Percentiles rank a stretch among this genome's conserved stretches.
These are phyloP conservation scores for Leptobrachium leishanense DNA, from an alignment of 2,113 vertebrate genomes.

Conservation along the genomic window DNA sequence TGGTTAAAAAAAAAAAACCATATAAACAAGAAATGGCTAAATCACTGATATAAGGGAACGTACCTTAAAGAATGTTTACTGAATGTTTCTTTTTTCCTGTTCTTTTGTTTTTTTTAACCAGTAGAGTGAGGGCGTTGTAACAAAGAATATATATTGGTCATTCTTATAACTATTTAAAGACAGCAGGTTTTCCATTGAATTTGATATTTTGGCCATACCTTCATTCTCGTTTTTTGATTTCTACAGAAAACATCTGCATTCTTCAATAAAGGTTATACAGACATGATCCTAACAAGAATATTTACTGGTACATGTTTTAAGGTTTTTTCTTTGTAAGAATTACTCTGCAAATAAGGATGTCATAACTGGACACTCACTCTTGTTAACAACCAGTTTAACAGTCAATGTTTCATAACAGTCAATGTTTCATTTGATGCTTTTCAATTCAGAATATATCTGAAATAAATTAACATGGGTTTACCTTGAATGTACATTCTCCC, in stretches of 20 bases:
- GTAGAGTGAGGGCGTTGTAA: conserved; percentile 85
- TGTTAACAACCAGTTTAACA: conserved; percentile 80
- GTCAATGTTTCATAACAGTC: conserved; percentile 79
- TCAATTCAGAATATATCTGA: conserved; percentile 77
- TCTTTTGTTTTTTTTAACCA: conserved; percentile 80
- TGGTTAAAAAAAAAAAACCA: conserved; percentile 88
- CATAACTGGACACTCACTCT: conserved; percentile 78
- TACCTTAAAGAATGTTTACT: conserved; percentile 98
- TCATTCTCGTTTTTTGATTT: conserved; percentile 85
- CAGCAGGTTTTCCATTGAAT: conserved; percentile 76
- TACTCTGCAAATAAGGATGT: conserved; percentile 73
- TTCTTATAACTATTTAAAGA: conserved; percentile 92
- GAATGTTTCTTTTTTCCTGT: conserved; percentile 86
- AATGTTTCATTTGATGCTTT: conserved; percentile 80
- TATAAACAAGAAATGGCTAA: conserved; percentile 93
- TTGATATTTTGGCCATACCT: conserved; percentile 80
- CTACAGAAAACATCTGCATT: conserved; percentile 83
- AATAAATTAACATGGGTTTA: conserved; percentile 88
- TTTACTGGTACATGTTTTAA: conserved; percentile 77
- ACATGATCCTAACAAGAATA: conserved; percentile 84
- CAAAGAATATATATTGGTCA: conserved; percentile 91
- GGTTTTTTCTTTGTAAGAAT: conserved; percentile 57
- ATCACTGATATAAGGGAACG: conserved; percentile 95
- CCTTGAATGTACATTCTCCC: conserved; percentile 75
- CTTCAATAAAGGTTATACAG: conserved; percentile 91